Evolutionary conservation across 2,888 invertebrate species (phyloP).

Genomic region (Aspidiotus destructor): DNA sequence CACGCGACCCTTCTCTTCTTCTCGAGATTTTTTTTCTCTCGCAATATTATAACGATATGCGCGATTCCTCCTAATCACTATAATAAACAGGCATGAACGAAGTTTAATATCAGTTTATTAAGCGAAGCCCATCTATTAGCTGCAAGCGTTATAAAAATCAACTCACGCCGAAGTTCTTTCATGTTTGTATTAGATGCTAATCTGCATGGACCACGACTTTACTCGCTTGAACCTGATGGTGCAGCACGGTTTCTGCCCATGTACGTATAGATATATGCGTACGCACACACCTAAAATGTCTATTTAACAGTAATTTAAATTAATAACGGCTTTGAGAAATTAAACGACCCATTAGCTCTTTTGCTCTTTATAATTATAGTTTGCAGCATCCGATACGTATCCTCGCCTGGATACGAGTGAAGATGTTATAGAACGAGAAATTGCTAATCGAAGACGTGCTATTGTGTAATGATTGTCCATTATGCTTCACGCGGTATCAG

Average conservation of each 20-base stretch:
- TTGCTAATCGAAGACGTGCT: too few relatives aligned
- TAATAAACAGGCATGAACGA: conserved; percentile 2
- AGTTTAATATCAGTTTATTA: conserved; percentile 4
- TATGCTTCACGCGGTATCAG: too few relatives aligned
- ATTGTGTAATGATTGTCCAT: too few relatives aligned
- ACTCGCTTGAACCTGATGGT: not conserved
- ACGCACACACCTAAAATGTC: not conserved
- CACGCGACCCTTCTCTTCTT: too few relatives aligned
- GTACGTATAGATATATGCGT: not conserved
- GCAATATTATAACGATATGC: too few relatives aligned
- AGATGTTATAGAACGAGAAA: too few relatives aligned
- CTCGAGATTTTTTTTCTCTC: too few relatives aligned
- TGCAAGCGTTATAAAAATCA: not conserved
- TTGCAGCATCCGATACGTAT: too few relatives aligned
- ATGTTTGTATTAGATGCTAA: conserved; percentile 4
- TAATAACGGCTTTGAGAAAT: conserved; percentile 2
- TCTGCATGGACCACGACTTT: not conserved
- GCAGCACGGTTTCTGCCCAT: not conserved
- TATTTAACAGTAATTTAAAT: conserved; percentile 1
- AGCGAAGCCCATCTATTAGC: not conserved
- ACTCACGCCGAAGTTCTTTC: conserved; percentile 1
- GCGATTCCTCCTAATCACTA: not conserved
- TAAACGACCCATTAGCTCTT: not conserved
- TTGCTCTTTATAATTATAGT: too few relatives aligned
- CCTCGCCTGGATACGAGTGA: too few relatives aligned